These are phyloP conservation scores for Pyralis farinalis DNA, from an alignment of 2,888 invertebrate species.

Conservation along the genomic window DNA sequence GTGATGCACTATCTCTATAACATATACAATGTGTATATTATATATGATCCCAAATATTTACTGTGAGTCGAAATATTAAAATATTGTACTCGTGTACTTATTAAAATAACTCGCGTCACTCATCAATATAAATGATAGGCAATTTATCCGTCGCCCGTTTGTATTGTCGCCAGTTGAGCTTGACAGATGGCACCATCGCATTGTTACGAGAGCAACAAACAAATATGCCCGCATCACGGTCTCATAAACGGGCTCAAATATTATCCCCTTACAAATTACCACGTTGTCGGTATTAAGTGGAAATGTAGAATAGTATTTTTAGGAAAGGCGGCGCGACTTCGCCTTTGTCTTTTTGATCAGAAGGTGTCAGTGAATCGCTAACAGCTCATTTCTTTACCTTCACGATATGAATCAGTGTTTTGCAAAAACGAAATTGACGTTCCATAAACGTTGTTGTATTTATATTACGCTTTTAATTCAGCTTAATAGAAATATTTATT, in stretches of 20 bases:
- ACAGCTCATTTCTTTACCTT: conserved; percentile 34
- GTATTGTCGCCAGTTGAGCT: conserved; percentile 70
- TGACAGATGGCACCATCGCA: conserved; percentile 65
- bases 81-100: conserved; percentile 18
- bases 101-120: conserved; percentile 45
- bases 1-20: too few species aligned
- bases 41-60: too few species aligned
- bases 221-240: conserved; percentile 68
- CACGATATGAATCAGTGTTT: conserved; percentile 38
- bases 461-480: too few species aligned
- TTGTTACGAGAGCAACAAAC: conserved; percentile 61
- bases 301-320: conserved; percentile 36
- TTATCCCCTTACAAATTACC: conserved; percentile 41
- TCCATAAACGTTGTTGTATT: too few species aligned
- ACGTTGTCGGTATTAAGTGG: conserved; percentile 1
- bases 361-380: conserved; percentile 21
- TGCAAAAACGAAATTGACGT: conserved; percentile 29
- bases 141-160: conserved; percentile 63
- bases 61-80: too few species aligned
- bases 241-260: conserved; percentile 70
- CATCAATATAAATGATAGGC: conserved; percentile 68
- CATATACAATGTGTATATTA: too few species aligned
- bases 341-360: conserved; percentile 26
- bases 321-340: too few species aligned
- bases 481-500: too few species aligned